These are phyloP conservation scores for Pterophyllum scalare DNA, from an alignment of 2,113 vertebrate genomes.

Conservation along the genomic window DNA sequence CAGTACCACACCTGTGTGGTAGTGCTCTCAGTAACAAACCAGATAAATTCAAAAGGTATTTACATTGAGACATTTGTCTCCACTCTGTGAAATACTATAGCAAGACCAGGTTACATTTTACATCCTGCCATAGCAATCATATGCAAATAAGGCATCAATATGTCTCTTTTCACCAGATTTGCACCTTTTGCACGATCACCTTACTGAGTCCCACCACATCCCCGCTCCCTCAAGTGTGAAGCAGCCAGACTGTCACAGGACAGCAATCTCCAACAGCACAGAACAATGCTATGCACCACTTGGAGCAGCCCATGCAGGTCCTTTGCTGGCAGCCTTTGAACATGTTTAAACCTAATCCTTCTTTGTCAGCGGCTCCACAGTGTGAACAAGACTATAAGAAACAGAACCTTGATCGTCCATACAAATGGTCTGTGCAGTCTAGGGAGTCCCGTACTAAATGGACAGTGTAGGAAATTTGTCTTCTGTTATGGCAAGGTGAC, in stretches of 20 bases:
- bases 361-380: constrained; percentile 35
- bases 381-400: constrained; percentile 31
- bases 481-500: constrained; percentile 48
- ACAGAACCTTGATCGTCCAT: constrained; percentile 14
- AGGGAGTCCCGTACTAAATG: constrained; percentile 51
- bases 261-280: constrained; percentile 57
- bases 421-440: constrained; percentile 44
- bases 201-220: constrained; percentile 38
- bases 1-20: constrained; percentile 15
- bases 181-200: constrained; percentile 53
- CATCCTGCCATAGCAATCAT: neutral
- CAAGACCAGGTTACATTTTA: constrained; percentile 6
- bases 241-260: constrained; percentile 61
- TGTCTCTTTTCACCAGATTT: constrained; percentile 17
- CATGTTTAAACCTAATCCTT: constrained; percentile 55
- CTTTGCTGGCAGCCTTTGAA: constrained; percentile 55
- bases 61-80: constrained; percentile 10
- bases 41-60: constrained; percentile 56
- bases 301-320: constrained; percentile 55
- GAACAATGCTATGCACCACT: constrained; percentile 58
- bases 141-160: constrained; percentile 52
- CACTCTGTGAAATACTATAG: neutral
- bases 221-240: constrained; percentile 48
- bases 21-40: constrained; percentile 38
- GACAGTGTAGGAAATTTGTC: constrained; percentile 64